A percentile compares a stretch with the other conserved stretches of the same genome.
Conservation (phyloP, 92 coral and sea anemone genomes). For the Meandrina meandrites region DNA sequence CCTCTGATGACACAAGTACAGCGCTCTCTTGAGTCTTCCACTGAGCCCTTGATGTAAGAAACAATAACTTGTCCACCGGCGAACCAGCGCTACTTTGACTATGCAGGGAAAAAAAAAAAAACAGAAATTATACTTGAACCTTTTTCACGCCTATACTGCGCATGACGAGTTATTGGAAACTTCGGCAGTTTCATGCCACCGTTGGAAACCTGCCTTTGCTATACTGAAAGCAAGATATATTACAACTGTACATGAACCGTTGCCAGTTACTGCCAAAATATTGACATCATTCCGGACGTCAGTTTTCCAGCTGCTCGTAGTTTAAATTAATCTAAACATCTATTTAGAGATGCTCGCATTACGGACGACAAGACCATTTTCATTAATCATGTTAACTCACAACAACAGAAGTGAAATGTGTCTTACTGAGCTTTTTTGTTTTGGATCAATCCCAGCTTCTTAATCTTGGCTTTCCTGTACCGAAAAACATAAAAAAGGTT, state of each 20-base stretch:
- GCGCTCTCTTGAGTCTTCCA: constrained; percentile 91
- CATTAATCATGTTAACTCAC: background rate
- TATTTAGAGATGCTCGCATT: too few relatives aligned
- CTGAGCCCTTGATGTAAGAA: constrained; percentile 84
- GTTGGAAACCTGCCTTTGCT: too few relatives aligned
- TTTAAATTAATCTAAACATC: too few relatives aligned
- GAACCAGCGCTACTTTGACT: constrained; percentile 48
- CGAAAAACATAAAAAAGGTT: background rate
- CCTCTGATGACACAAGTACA: constrained; percentile 84
- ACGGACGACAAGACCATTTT: too few relatives aligned
- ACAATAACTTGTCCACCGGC: constrained; percentile 80
- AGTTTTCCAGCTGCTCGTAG: too few relatives aligned
- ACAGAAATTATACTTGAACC: background rate
- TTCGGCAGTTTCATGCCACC: too few relatives aligned
- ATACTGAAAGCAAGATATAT: too few relatives aligned
- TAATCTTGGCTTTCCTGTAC: constrained; percentile 80
- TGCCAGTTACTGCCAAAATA: background rate
- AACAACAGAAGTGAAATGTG: background rate
- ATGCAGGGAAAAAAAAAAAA: background rate
- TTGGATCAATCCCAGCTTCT: constrained; percentile 75
- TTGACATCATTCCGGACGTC: background rate
- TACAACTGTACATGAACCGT: too few relatives aligned
- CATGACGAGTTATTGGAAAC: too few relatives aligned
- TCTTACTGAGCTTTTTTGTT: constrained; percentile 25
- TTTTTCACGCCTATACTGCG: background rate